These are phyloP conservation scores for Anthonomus grandis DNA, from an alignment of 1,140 invertebrate species.

Conservation along the genomic window DNA sequence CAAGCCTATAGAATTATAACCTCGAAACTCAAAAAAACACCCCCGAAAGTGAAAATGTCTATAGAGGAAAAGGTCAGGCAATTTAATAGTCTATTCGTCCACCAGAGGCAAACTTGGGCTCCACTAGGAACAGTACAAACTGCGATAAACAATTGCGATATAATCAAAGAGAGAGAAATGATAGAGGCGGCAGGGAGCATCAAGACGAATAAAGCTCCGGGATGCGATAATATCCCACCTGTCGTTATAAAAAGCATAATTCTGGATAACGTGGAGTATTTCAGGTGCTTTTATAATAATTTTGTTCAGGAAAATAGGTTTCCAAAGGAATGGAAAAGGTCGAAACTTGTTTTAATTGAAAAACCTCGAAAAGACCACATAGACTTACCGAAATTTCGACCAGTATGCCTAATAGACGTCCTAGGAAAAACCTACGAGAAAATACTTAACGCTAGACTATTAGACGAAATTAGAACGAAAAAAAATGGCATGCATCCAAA, in stretches of 20 bases:
- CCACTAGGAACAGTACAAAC: too few relatives aligned
- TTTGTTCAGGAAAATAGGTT: slow-evolving; percentile 39
- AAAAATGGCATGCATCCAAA: slow-evolving; percentile 23
- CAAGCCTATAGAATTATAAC: too few relatives aligned
- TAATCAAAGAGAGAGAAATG: too few relatives aligned
- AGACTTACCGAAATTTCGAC: slow-evolving; percentile 42
- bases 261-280: slow-evolving; percentile 10
- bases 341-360: slow-evolving; percentile 38
- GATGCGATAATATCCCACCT: slow-evolving; percentile 38
- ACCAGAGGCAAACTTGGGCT: too few relatives aligned
- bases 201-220: slow-evolving; percentile 40
- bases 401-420: slow-evolving; percentile 47
- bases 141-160: too few relatives aligned
- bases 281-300: slow-evolving; percentile 24
- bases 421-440: slow-evolving; percentile 48
- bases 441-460: slow-evolving; percentile 18
- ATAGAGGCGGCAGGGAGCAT: slow-evolving; percentile 24
- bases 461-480: slow-evolving; percentile 21
- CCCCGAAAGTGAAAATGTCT: too few relatives aligned
- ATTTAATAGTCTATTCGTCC: too few relatives aligned
- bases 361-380: slow-evolving; percentile 37
- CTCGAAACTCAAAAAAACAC: too few relatives aligned
- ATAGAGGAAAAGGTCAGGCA: too few relatives aligned
- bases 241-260: slow-evolving; percentile 30
- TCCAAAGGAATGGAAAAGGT: slow-evolving; percentile 47